These are phyloP conservation scores for Chaetogeoica ovagalla DNA, from an alignment of 2,888 invertebrate genomes.

Conservation along the genomic window DNA sequence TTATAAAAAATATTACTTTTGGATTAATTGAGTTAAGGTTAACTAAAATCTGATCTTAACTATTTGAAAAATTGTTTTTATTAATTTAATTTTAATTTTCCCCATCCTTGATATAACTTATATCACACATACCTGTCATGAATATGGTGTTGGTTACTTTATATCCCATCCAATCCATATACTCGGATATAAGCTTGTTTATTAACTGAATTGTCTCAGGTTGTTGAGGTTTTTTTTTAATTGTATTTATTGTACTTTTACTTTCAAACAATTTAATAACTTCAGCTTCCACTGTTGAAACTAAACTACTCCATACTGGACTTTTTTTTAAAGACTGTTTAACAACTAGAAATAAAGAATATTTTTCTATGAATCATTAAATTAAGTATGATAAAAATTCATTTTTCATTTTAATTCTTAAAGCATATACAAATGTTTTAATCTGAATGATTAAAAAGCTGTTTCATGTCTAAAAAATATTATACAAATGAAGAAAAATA, in stretches of 20 bases:
- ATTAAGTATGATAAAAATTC: neutral
- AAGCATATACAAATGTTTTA: too few relatives aligned
- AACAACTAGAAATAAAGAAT: slow-evolving; percentile 17
- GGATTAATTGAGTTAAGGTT: too few relatives aligned
- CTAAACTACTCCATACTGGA: neutral
- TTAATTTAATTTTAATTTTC: too few relatives aligned
- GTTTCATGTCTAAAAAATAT: too few relatives aligned
- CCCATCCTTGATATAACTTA: neutral
- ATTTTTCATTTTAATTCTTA: neutral
- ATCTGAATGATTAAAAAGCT: too few relatives aligned
- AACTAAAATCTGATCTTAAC: too few relatives aligned
- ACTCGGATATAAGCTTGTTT: slow-evolving; percentile 30
- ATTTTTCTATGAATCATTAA: neutral
- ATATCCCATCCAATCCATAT: slow-evolving; percentile 41
- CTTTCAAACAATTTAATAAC: slow-evolving; percentile 1
- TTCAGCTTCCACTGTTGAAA: slow-evolving; percentile 20
- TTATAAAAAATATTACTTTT: too few relatives aligned
- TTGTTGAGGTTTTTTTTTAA: slow-evolving; percentile 13
- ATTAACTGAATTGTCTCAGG: slow-evolving; percentile 14
- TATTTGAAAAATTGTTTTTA: too few relatives aligned
- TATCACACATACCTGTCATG: slow-evolving; percentile 10
- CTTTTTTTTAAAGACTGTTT: neutral
- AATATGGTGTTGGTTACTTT: slow-evolving; percentile 7
- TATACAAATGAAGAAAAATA: too few relatives aligned
- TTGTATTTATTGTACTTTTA: neutral